phyloP scores from a whole-genome alignment of 2,797 vertebrate species.

The Eupleurogrammus muticus region DNA sequence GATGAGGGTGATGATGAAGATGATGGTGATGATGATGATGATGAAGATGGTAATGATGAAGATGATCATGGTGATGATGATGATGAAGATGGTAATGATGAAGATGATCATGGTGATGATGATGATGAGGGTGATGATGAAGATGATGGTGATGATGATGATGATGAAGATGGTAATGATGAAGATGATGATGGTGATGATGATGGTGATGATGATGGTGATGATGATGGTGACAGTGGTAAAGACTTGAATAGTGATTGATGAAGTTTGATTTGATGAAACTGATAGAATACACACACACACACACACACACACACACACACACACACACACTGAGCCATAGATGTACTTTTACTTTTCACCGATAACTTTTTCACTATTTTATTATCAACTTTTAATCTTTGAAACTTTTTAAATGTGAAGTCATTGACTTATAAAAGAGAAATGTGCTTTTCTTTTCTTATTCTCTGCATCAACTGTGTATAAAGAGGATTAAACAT shows the following conservation, averaged over 20 bases:
- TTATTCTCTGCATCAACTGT: constrained; percentile 62
- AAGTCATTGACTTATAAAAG: constrained; percentile 70
- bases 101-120: too few species aligned
- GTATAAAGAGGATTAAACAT: constrained; percentile 77
- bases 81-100: constrained; percentile 24
- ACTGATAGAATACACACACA: constrained; percentile 47
- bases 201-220: constrained; percentile 12
- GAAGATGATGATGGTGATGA: too few species aligned
- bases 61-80: too few species aligned
- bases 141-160: too few species aligned
- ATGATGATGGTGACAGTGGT: constrained; percentile 13
- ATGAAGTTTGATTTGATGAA: constrained; percentile 50
- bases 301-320: constrained; percentile 37
- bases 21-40: too few species aligned
- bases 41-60: constrained; percentile 19
- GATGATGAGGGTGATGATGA: constrained; percentile 24
- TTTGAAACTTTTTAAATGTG: constrained; percentile 80
- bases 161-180: constrained; percentile 36
- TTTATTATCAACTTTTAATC: constrained; percentile 78
- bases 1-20: constrained; percentile 13
- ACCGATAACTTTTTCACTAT: constrained; percentile 78
- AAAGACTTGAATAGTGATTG: constrained; percentile 13
- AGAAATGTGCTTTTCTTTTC: constrained; percentile 33
- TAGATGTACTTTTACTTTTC: constrained; percentile 75
- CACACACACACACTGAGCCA: constrained; percentile 61